Evolutionary conservation across 2,113 vertebrate genomes (phyloP).

Genomic region (Esox niger): DNA sequence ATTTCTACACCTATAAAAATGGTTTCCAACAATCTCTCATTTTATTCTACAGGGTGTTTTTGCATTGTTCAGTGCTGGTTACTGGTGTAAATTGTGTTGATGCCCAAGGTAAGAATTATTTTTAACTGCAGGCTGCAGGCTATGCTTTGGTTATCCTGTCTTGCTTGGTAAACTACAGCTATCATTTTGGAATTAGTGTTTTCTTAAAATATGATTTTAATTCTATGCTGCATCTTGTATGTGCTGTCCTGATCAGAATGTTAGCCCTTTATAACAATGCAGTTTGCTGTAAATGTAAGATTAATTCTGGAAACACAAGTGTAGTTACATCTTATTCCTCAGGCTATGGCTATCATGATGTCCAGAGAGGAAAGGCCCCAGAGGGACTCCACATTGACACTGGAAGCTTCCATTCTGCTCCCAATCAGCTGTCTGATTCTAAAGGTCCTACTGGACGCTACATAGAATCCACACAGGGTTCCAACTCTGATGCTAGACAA

Average conservation of each 20-base stretch:
- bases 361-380: not conserved
- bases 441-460: not conserved
- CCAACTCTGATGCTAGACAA: too few relatives aligned
- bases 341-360: not conserved
- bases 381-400: not conserved
- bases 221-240: not conserved
- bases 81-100: not conserved
- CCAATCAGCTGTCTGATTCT: not conserved
- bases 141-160: too few relatives aligned
- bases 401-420: not conserved
- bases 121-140: too few relatives aligned
- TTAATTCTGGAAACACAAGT: too few relatives aligned
- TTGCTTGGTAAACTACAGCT: not conserved
- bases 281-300: too few relatives aligned
- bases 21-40: not conserved
- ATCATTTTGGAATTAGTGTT: not conserved
- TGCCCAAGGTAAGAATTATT: not conserved
- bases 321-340: too few relatives aligned
- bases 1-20: too few relatives aligned
- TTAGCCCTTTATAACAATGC: too few relatives aligned
- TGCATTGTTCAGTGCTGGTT: not conserved
- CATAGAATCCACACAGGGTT: not conserved
- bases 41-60: conserved; percentile 6
- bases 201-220: too few relatives aligned
- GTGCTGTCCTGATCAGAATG: too few relatives aligned